phyloP scores from a whole-genome alignment of 2,113 vertebrate species.

The Sturnira hondurensis region DNA sequence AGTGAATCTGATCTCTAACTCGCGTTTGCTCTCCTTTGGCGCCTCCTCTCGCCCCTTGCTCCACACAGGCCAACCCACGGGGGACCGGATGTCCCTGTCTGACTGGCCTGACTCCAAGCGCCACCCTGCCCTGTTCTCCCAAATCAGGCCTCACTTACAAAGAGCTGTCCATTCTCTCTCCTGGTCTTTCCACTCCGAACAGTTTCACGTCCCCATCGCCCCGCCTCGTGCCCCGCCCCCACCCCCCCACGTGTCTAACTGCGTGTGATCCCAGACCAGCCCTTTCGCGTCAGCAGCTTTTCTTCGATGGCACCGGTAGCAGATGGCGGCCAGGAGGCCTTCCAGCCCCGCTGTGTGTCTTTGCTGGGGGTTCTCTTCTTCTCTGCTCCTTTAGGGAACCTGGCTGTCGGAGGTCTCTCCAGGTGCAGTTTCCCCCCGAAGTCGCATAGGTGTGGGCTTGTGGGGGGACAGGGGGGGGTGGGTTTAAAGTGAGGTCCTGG shows the following conservation, averaged over 20 bases:
- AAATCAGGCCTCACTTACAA: background rate
- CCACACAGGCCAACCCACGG: accelerated
- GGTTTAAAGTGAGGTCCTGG: background rate
- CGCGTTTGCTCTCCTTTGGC: background rate
- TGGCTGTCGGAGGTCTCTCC: background rate
- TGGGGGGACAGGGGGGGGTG: no score
- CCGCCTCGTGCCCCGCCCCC: no score
- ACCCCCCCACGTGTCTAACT: background rate
- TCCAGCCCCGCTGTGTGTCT: background rate
- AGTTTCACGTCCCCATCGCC: background rate
- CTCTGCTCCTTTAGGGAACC: background rate
- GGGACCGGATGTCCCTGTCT: accelerated
- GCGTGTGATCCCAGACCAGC: background rate
- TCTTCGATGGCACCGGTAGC: background rate
- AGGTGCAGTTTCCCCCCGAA: background rate
- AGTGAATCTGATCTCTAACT: background rate
- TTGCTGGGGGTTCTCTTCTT: background rate
- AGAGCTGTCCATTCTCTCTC: background rate
- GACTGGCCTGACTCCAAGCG: background rate
- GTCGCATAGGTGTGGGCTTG: no score
- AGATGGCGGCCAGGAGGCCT: background rate
- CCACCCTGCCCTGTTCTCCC: background rate
- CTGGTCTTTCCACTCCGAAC: background rate
- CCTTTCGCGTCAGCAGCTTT: background rate
- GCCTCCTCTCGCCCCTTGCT: background rate